Evolutionary conservation across 2,888 invertebrate species (phyloP).

Genomic region (Drosophila prostipennis): DNA sequence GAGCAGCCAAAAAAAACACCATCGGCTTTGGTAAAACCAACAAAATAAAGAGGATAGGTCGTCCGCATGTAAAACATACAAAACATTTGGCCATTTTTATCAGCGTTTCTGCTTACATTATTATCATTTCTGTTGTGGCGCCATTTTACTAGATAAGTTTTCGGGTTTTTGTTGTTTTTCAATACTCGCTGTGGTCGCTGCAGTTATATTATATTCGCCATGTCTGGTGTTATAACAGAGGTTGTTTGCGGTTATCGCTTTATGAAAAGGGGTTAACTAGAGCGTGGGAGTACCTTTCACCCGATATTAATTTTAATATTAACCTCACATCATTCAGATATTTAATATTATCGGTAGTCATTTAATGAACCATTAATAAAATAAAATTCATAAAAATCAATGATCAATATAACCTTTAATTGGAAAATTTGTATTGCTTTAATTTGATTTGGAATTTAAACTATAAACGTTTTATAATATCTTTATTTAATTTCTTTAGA

Average conservation of each 20-base stretch:
- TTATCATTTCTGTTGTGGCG: slow-evolving; percentile 26
- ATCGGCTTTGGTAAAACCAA: slow-evolving; percentile 1
- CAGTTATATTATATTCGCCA: slow-evolving; percentile 18
- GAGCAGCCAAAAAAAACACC: slow-evolving; percentile 4
- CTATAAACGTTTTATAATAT: no score
- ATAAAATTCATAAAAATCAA: no score
- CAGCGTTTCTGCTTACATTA: slow-evolving; percentile 29
- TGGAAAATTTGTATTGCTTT: no score
- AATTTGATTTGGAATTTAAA: no score
- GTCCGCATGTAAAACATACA: slow-evolving; percentile 51
- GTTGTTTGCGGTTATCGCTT: neutral
- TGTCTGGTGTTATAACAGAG: neutral
- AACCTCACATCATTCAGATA: neutral
- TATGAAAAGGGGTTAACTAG: neutral
- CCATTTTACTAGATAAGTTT: slow-evolving; percentile 44
- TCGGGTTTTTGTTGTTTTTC: slow-evolving; percentile 34
- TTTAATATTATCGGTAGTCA: no score
- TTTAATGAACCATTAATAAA: no score
- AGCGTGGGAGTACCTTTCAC: neutral
- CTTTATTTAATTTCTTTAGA: no score
- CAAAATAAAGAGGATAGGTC: slow-evolving; percentile 41
- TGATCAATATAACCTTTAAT: no score
- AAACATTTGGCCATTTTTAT: slow-evolving; percentile 34
- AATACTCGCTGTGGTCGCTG: slow-evolving; percentile 37
- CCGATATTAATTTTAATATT: no score